phyloP scores from a whole-genome alignment of 2,888 invertebrate species.

The Lucinisca nassula region DNA sequence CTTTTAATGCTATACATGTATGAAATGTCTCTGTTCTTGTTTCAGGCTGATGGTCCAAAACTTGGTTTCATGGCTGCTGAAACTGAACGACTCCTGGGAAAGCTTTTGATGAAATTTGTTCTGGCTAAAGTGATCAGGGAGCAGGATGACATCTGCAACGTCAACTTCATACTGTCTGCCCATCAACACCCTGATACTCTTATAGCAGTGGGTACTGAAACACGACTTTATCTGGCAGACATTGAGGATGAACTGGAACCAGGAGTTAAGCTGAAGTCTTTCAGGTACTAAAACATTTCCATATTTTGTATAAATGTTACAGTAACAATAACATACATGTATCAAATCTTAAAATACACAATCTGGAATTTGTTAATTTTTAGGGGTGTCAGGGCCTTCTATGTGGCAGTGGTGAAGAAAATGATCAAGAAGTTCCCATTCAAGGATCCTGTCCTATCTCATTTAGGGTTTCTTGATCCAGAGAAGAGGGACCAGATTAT shows the following conservation, averaged over 20 bases:
- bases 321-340: too few relatives aligned
- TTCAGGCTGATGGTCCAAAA: neutral
- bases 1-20: too few relatives aligned
- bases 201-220: neutral
- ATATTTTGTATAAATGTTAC: too few relatives aligned
- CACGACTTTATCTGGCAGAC: neutral
- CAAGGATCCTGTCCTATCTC: neutral
- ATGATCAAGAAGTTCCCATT: neutral
- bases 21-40: neutral
- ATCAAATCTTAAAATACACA: too few relatives aligned
- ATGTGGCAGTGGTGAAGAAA: neutral
- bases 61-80: neutral
- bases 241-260: neutral
- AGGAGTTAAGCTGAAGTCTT: neutral
- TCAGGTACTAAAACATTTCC: slow-evolving; percentile 7
- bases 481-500: neutral
- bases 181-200: slow-evolving; percentile 27
- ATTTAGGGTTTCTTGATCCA: neutral
- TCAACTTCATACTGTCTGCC: neutral
- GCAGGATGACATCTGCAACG: neutral
- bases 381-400: neutral
- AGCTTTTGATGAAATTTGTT: neutral
- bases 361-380: too few relatives aligned
- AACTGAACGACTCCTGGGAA: neutral
- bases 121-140: neutral